Conservation (phyloP, 2,113 vertebrate genomes). For the Polyodon spathula region DNA sequence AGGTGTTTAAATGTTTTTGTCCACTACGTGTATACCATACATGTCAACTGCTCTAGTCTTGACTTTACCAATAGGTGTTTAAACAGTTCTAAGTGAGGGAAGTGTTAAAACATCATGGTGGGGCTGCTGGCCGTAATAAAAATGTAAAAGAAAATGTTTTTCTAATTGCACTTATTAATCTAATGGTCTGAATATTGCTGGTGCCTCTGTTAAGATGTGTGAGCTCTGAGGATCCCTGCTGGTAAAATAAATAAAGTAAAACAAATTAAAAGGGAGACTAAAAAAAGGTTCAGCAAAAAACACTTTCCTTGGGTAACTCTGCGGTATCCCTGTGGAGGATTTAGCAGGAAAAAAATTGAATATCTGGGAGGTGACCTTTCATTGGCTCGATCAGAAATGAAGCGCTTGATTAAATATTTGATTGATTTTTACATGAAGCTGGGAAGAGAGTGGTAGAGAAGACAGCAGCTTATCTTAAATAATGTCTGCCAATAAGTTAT, state of each 20-base stretch:
- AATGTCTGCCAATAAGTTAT: neutral
- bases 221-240: too few species aligned
- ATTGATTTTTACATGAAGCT: neutral
- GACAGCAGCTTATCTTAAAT: neutral
- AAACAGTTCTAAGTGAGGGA: neutral
- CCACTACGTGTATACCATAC: neutral
- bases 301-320: too few species aligned
- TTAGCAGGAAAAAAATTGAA: neutral
- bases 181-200: too few species aligned
- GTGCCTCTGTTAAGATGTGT: too few species aligned
- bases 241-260: too few species aligned
- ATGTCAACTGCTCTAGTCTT: neutral
- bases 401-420: neutral
- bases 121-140: too few species aligned
- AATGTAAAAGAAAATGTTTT: too few species aligned
- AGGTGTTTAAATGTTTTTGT: conserved; percentile 9
- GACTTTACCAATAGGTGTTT: too few species aligned
- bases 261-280: too few species aligned
- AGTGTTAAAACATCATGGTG: too few species aligned
- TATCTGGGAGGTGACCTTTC: neutral
- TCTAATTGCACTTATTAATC: too few species aligned
- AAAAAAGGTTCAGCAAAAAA: too few species aligned
- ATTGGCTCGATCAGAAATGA: neutral
- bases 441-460: neutral
- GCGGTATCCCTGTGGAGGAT: neutral